phyloP scores from a whole-genome alignment of 2,888 invertebrate genomes.

The Amblyjoppa proteus region DNA sequence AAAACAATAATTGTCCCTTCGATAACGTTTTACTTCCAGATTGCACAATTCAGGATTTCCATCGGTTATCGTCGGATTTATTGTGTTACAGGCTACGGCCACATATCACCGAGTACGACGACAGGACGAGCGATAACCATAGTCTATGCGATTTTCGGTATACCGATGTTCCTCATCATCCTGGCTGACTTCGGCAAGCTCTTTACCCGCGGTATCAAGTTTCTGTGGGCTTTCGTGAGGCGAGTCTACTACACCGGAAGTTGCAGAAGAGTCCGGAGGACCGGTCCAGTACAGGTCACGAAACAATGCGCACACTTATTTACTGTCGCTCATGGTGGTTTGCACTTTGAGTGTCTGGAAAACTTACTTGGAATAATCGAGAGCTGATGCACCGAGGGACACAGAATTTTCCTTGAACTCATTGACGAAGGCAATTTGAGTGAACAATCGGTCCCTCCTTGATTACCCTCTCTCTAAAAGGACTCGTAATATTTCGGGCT shows the following conservation, averaged over 20 bases:
- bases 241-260: slow-evolving; percentile 95
- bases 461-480: no score
- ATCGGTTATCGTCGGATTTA: not conserved
- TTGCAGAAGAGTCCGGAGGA: slow-evolving; percentile 91
- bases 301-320: no score
- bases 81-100: slow-evolving; percentile 94
- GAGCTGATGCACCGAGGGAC: no score
- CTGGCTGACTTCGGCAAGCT: slow-evolving; percentile 97
- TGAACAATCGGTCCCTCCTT: no score
- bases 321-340: no score
- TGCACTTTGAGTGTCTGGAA: no score
- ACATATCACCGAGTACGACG: slow-evolving; percentile 96
- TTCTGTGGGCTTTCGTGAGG: slow-evolving; percentile 94
- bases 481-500: no score
- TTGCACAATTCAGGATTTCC: not conserved
- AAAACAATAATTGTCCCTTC: not conserved
- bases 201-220: slow-evolving; percentile 96
- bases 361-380: no score
- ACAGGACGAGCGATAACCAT: slow-evolving; percentile 95
- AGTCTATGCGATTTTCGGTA: slow-evolving; percentile 97
- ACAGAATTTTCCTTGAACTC: no score
- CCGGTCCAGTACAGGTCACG: slow-evolving; percentile 90
- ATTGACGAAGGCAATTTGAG: no score
- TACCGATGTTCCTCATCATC: slow-evolving; percentile 97
- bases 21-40: not conserved